These are phyloP conservation scores for Polymixis lichenea DNA, from an alignment of 2,888 invertebrate species.

Conservation along the genomic window DNA sequence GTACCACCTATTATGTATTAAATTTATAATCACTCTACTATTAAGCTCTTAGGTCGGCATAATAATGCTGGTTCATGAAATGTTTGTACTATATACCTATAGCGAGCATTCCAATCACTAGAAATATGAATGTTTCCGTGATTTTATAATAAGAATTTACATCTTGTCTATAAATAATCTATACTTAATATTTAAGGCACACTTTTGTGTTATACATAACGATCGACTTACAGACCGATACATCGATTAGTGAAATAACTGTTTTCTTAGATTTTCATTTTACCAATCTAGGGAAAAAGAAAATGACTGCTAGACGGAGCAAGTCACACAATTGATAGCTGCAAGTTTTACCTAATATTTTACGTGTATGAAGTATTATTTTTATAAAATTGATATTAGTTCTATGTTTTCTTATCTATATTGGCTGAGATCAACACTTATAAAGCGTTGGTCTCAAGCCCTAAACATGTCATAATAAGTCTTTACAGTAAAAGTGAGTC, in stretches of 20 bases:
- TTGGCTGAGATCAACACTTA: constrained; percentile 37
- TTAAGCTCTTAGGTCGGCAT: constrained; percentile 59
- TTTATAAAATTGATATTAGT: constrained; percentile 57
- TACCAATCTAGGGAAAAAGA: constrained; percentile 19
- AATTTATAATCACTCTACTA: constrained; percentile 59
- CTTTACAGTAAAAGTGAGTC: constrained; percentile 35
- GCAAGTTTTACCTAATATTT: constrained; percentile 43
- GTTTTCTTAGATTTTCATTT: constrained; percentile 45
- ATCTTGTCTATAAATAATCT: constrained; percentile 53
- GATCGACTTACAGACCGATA: constrained; percentile 28
- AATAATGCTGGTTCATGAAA: constrained; percentile 58
- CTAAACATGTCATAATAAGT: constrained; percentile 39
- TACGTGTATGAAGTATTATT: constrained; percentile 57
- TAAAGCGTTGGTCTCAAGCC: constrained; percentile 32
- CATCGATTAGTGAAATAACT: constrained; percentile 38
- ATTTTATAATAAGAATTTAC: constrained; percentile 57
- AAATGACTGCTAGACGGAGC: background rate
- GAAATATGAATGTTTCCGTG: constrained; percentile 64
- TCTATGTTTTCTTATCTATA: constrained; percentile 40
- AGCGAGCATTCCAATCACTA: constrained; percentile 65
- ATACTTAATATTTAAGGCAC: constrained; percentile 53
- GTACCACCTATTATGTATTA: constrained; percentile 63
- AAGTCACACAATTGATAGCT: constrained; percentile 26
- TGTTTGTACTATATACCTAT: constrained; percentile 57
- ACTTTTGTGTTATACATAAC: constrained; percentile 51